A percentile compares a stretch with the other conserved stretches of the same genome.
Conservation (phyloP, 2,113 vertebrate genomes). For the Megalops atlanticus region DNA sequence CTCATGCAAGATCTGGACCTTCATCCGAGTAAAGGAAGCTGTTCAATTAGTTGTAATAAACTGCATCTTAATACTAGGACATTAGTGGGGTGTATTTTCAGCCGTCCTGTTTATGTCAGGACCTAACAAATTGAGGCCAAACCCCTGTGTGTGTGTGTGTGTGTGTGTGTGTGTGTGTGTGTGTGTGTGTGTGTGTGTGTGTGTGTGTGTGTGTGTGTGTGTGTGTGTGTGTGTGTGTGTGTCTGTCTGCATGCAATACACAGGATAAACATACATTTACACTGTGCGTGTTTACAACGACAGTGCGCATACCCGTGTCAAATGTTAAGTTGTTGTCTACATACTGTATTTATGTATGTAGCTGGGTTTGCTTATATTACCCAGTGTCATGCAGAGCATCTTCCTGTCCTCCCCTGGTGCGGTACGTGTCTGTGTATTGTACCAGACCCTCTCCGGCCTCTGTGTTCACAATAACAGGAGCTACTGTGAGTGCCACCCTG, state of each 20-base stretch:
- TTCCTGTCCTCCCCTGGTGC: not conserved
- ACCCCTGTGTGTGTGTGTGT: conserved; percentile 23
- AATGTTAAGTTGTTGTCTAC: not conserved
- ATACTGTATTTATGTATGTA: not conserved
- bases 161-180: conserved; percentile 21
- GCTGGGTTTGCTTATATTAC: not conserved
- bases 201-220: conserved; percentile 10
- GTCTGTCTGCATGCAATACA: not conserved
- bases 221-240: conserved; percentile 25
- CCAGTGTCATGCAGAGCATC: not conserved
- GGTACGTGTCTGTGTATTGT: not conserved
- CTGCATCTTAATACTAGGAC: conserved; percentile 4
- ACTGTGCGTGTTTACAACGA: not conserved
- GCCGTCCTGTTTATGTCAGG: conserved; percentile 43
- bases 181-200: not conserved
- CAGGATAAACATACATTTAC: not conserved
- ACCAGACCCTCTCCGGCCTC: not conserved
- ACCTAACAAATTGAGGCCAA: conserved; percentile 16
- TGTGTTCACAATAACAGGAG: not conserved
- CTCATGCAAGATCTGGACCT: not conserved
- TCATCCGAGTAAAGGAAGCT: conserved; percentile 2
- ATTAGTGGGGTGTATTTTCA: conserved; percentile 36
- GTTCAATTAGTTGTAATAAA: not conserved
- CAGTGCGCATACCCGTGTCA: not conserved
- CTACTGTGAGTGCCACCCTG: not conserved